Evolutionary conservation across 2,888 invertebrate genomes (phyloP), one percentile per base, ranked within the genome.

Genomic region (Mythimna impura): DNA sequence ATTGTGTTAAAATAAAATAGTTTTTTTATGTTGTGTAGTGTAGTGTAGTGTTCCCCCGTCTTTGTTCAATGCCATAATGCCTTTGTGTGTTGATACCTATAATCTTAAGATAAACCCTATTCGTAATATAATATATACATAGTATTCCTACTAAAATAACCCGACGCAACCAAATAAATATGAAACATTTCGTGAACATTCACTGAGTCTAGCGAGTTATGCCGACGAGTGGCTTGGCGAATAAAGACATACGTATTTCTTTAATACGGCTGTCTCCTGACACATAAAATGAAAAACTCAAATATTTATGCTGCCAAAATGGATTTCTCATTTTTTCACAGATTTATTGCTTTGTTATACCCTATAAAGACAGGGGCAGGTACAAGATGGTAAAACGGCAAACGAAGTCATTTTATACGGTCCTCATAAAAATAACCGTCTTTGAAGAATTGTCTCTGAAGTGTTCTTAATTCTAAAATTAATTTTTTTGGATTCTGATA

Each of bases 281-380:
- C 25, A 54, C 40, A 20, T 34, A 22, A 57, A 30, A 57, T 34
- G n/a, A 34, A 34, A n/a, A 58, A 12, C 2, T 50, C 17, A 68
- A 67, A 67, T 66, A 54, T 54, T 52, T 34, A 25, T 43, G 7
- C 50, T 34, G n/a, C 8, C 40, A 58, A 52, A 58, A 78, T 25
- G 25, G 20, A 54, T 78, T 78, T 36, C 20, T 14, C 47, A 14
- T 52, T 71, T 52, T 47, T 14, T 43, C 25, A 36, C 43, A 47
- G n/a, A 14, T 54, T 22, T 22, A 20, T 60, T 25, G 8, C 6
- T 60, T 72, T 54, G 43, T 60, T 30, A 47, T n/a, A 10, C n/a
- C 3, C 22, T 40, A 22, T 60, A n/a, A 25, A 12, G 22, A 58
- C 10, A n/a, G 1, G 4, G 36, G n/a, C n/a, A 60, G n/a, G 12